A percentile compares a stretch with the other conserved stretches of the same genome.
Evolutionary conservation across 2,113 vertebrate genomes (phyloP).

Genomic region (Cynocephalus volans): DNA sequence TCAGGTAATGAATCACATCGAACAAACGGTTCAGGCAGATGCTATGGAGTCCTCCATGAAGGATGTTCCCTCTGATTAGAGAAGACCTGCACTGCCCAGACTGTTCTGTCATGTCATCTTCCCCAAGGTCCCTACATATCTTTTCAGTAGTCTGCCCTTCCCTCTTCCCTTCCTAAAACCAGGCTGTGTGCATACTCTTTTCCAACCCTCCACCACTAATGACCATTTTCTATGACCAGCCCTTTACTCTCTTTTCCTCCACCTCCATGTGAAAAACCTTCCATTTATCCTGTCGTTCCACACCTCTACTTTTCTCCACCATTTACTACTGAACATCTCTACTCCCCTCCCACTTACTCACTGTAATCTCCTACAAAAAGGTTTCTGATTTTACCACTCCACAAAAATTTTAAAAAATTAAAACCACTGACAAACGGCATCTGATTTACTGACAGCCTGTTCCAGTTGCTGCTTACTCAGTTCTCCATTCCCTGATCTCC

Average conservation of each 20-base stretch:
- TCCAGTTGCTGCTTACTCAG: not conserved
- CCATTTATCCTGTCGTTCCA: not conserved
- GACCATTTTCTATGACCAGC: not conserved
- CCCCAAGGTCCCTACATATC: not conserved
- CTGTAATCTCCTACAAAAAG: not conserved
- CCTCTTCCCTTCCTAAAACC: not conserved
- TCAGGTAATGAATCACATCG: slow-evolving; percentile 20
- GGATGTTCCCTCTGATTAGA: not conserved
- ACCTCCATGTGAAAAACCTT: not conserved
- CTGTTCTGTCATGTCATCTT: not conserved
- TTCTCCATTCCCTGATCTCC: slow-evolving; percentile 38
- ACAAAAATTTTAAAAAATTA: slow-evolving; percentile 47
- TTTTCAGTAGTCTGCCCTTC: slow-evolving; percentile 1
- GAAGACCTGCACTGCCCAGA: not conserved
- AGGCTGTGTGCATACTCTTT: not conserved
- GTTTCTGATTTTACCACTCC: not conserved
- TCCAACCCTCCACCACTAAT: not conserved
- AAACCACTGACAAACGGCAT: not conserved
- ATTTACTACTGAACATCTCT: slow-evolving; percentile 46
- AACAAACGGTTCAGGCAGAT: not conserved
- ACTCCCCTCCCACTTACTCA: not conserved
- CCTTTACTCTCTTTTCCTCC: not conserved
- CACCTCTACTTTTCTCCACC: not conserved
- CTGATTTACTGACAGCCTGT: not conserved
- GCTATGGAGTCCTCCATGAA: not conserved